Evolutionary conservation across 2,113 vertebrate species (phyloP).

Genomic region (rat (Rattus norvegicus)): GRCr8 NC_086039.1:109085001-109085500

Average conservation of each 20-base stretch:
- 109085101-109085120: background rate
- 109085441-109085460: background rate
- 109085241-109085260: background rate
- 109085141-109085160: background rate
- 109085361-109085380: background rate
- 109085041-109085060: background rate
- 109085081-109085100: background rate
- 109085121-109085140: background rate
- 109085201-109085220: no score
- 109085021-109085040: background rate
- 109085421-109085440: background rate
- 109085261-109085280: background rate
- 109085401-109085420: background rate
- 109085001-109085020: background rate
- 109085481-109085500: background rate
- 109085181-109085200: background rate
- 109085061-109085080: background rate
- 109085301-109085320: constrained; percentile 23
- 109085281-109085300: background rate
- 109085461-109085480: background rate
- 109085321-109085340: background rate
- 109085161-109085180: background rate
- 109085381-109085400: background rate
- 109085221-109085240: background rate
- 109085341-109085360: background rate